phyloP scores from a whole-genome alignment of 2,113 vertebrate species.

The Microcebus murinus region DNA sequence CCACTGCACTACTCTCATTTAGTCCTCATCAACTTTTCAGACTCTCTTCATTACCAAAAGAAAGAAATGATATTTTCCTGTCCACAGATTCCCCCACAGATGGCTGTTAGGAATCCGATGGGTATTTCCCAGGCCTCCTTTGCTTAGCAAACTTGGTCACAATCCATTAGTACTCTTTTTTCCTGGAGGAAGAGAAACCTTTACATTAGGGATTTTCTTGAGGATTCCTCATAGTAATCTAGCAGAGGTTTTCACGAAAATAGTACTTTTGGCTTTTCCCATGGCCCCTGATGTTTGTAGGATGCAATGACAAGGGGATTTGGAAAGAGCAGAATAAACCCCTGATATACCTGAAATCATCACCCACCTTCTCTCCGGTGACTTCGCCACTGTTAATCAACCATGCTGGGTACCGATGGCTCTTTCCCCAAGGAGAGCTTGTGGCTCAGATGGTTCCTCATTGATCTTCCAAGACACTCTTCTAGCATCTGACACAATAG shows the following conservation, averaged over 20 bases:
- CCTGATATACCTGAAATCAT: not conserved
- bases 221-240: not conserved
- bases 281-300: not conserved
- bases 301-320: not conserved
- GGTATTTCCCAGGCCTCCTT: not conserved
- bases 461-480: not conserved
- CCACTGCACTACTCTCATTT: not conserved
- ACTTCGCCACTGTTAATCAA: not conserved
- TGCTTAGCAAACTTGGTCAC: not conserved
- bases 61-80: not conserved
- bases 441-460: not conserved
- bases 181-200: not conserved
- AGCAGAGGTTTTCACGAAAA: not conserved
- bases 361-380: not conserved
- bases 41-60: not conserved
- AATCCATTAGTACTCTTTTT: not conserved
- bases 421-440: not conserved
- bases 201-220: not conserved
- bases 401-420: accelerated
- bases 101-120: not conserved
- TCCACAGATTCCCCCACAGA: not conserved
- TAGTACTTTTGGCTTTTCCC: not conserved
- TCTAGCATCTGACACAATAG: not conserved
- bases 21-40: not conserved
- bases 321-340: not conserved